These are phyloP conservation scores for Saccostrea cuccullata DNA, from an alignment of 1,140 invertebrate genomes.

Conservation along the genomic window DNA sequence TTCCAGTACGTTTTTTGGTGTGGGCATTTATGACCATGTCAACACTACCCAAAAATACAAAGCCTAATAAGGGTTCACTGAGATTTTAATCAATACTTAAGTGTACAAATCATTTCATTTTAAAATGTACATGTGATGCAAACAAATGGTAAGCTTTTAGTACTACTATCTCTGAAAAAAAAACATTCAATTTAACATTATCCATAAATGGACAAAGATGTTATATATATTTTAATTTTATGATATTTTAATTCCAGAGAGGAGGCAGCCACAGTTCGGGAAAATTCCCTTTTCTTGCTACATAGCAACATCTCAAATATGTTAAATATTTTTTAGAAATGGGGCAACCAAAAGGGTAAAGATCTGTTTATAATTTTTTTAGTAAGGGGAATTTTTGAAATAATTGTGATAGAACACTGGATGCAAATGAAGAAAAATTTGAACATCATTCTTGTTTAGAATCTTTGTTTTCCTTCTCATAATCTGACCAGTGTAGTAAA, in stretches of 20 bases:
- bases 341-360: too few species aligned
- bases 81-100: too few species aligned
- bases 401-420: too few species aligned
- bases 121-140: too few species aligned
- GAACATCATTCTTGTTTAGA: too few species aligned
- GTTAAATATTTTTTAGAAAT: background rate
- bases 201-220: background rate
- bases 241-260: conserved; percentile 30
- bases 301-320: conserved; percentile 40
- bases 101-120: too few species aligned
- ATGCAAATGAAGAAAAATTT: too few species aligned
- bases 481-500: background rate
- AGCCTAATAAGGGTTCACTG: conserved; percentile 56
- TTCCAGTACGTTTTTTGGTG: conserved; percentile 71
- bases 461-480: too few species aligned
- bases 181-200: background rate
- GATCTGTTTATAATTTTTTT: too few species aligned
- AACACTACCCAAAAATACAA: conserved; percentile 62
- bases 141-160: too few species aligned
- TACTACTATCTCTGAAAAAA: too few species aligned
- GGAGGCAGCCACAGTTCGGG: conserved; percentile 11
- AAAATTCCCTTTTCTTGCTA: conserved; percentile 34
- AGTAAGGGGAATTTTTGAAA: too few species aligned
- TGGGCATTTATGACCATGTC: conserved; percentile 71
- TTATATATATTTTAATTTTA: background rate